These are phyloP conservation scores for Ennomos fuscantarius DNA, from an alignment of 2,888 invertebrate species.

Conservation along the genomic window DNA sequence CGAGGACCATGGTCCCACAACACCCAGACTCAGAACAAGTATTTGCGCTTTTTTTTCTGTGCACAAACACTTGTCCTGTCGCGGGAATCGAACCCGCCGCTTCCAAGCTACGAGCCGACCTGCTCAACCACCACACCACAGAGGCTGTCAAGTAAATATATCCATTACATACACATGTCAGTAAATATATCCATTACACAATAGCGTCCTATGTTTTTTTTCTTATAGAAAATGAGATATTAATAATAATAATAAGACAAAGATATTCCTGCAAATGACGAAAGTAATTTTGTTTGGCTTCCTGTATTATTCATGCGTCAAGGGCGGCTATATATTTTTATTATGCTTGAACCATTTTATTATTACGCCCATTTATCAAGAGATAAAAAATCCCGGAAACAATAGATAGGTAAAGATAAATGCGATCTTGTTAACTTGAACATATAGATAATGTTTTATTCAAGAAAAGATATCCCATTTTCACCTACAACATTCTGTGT, in stretches of 20 bases:
- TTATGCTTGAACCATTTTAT: constrained; percentile 9
- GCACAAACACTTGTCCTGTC: no score
- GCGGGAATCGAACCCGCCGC: no score
- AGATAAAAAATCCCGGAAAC: constrained; percentile 11
- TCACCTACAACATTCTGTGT: constrained; percentile 19
- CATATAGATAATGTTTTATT: constrained; percentile 30
- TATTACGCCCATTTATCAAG: constrained; percentile 18
- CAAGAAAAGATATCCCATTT: constrained; percentile 22
- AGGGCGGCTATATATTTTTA: constrained; percentile 7
- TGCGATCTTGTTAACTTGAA: constrained; percentile 25
- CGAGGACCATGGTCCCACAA: no score
- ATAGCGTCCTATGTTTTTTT: no score
- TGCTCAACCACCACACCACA: no score
- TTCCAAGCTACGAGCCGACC: no score
- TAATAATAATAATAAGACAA: neutral
- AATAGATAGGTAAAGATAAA: constrained; percentile 19
- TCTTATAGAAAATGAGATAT: no score
- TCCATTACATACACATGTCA: no score
- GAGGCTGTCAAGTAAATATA: no score
- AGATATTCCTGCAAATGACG: constrained; percentile 2
- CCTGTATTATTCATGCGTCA: constrained; percentile 2
- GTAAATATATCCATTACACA: no score
- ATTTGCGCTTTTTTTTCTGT: no score
- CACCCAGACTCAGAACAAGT: no score
- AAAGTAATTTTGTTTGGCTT: constrained; percentile 4